Conservation (phyloP, 2,888 invertebrate genomes). For the Melikaiella ostensackeni region DNA sequence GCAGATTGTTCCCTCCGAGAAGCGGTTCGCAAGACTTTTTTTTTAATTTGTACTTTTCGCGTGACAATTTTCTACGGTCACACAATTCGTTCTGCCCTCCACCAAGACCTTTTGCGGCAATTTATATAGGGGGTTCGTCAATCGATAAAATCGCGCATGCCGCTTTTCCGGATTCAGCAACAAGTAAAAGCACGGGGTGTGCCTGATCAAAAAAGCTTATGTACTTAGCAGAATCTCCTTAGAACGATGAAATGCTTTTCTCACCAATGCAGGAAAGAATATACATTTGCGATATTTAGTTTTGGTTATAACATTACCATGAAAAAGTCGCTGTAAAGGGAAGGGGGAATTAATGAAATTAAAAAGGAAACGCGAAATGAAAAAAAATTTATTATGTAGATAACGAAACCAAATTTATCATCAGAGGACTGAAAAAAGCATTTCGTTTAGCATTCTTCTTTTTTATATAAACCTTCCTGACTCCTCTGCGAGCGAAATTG, state of each 20-base stretch:
- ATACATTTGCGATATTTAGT: too few species aligned
- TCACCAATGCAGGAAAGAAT: background rate
- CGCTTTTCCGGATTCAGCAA: constrained; percentile 66
- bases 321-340: too few species aligned
- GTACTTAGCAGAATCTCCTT: constrained; percentile 33
- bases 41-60: constrained; percentile 39
- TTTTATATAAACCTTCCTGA: too few species aligned
- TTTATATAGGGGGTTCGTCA: constrained; percentile 66
- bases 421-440: too few species aligned
- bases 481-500: too few species aligned
- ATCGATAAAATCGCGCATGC: constrained; percentile 76
- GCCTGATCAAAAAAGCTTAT: constrained; percentile 52
- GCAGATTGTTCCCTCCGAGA: constrained; percentile 13
- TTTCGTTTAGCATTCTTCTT: too few species aligned
- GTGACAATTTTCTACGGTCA: constrained; percentile 47
- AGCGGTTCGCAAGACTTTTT: constrained; percentile 18
- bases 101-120: constrained; percentile 57
- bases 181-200: constrained; percentile 69
- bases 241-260: background rate
- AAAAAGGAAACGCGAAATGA: too few species aligned
- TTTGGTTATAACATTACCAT: too few species aligned
- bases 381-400: too few species aligned
- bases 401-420: too few species aligned
- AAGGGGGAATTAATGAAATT: too few species aligned
- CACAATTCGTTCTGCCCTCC: constrained; percentile 59